Base-by-base conservation (phyloP, 2,113 vertebrate genomes). In the Otolemur garnettii region DNA sequence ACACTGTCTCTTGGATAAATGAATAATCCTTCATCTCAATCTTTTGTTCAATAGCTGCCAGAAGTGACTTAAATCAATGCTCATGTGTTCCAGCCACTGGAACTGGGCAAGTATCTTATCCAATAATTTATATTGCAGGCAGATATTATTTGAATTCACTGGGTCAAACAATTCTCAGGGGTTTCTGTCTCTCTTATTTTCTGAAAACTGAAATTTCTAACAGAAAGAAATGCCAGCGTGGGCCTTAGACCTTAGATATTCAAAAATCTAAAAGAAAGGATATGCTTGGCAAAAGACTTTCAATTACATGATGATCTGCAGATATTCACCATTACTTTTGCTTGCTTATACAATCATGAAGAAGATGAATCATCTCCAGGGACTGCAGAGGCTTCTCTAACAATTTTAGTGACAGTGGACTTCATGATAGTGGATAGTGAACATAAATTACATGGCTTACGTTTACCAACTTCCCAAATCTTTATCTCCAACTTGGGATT, bases 161-260 rank as follows among this genome's bases (percentile, higher is more conserved):
- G 79, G 94, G 83, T 94, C 57, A 87, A 50, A 91, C 21, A 2
- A 68, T 89, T 96, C 96, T 90, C 64, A 78, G 55, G 75, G 55
- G 17, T 95, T 42, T 80, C 5, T 94, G 0, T 0, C 42, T 97
- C 77, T 90, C 86, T 71, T 79, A 57, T 95, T 96, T 90, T 96
- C 74, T 62, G 87, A 87, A 78, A 90, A 59, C 80, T 96, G 89
- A 74, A n/a, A 94, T 93, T 89, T 93, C 84, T 97, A 97, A 45
- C 26, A 97, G 96, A 93, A 97, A 97, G 95, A 97, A 97, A 96
- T 22, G 11, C 14, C 22, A 74, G 15, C 38, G 2, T 30, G 14
- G 68, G 19, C 35, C 15, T 77, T 72, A 62, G 13, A 28, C 18
- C 33, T 91, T 75, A 69, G 68, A 82, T n/a, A 33, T 53, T 64